Evolutionary conservation across 2,113 vertebrate species (phyloP).

Genomic region (Xiphophorus couchianus): DNA sequence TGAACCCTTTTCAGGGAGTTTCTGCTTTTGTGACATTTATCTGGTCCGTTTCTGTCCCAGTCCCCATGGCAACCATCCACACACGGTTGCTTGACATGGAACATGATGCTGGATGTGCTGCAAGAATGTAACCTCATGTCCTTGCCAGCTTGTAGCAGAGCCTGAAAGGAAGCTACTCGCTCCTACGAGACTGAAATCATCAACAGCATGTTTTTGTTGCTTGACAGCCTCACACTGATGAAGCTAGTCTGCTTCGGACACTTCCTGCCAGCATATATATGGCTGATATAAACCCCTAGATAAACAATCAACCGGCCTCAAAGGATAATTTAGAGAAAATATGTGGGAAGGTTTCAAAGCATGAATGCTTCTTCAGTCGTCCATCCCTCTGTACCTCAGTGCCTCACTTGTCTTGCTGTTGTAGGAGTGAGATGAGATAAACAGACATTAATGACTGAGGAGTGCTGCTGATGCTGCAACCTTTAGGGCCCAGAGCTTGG

Average conservation of each 20-base stretch:
- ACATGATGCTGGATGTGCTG: slow-evolving; percentile 60
- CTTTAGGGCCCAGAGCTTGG: slow-evolving; percentile 18
- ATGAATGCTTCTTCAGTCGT: slow-evolving; percentile 17
- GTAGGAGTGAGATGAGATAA: slow-evolving; percentile 28
- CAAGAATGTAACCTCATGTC: slow-evolving; percentile 46
- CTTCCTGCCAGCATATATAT: slow-evolving; percentile 17
- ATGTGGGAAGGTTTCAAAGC: slow-evolving; percentile 2
- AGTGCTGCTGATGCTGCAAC: slow-evolving; percentile 21
- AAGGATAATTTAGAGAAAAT: background rate
- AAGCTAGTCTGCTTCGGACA: background rate
- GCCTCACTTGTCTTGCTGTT: slow-evolving; percentile 21
- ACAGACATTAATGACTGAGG: slow-evolving; percentile 45
- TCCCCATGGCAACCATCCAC: slow-evolving; percentile 43
- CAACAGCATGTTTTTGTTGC: slow-evolving; percentile 6
- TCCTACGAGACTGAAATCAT: slow-evolving; percentile 35
- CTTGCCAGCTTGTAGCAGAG: slow-evolving; percentile 45
- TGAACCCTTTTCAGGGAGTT: background rate
- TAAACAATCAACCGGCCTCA: slow-evolving; percentile 6
- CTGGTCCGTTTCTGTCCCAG: slow-evolving; percentile 26
- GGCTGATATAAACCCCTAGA: slow-evolving; percentile 28
- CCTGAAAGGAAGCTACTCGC: slow-evolving; percentile 38
- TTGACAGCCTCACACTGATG: background rate
- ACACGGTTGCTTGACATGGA: slow-evolving; percentile 33
- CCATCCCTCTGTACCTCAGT: slow-evolving; percentile 18
- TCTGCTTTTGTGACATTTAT: slow-evolving; percentile 34